These are phyloP conservation scores for Eulemur albifrons DNA, from an alignment of 2,797 vertebrate genomes.

Conservation along the genomic window DNA sequence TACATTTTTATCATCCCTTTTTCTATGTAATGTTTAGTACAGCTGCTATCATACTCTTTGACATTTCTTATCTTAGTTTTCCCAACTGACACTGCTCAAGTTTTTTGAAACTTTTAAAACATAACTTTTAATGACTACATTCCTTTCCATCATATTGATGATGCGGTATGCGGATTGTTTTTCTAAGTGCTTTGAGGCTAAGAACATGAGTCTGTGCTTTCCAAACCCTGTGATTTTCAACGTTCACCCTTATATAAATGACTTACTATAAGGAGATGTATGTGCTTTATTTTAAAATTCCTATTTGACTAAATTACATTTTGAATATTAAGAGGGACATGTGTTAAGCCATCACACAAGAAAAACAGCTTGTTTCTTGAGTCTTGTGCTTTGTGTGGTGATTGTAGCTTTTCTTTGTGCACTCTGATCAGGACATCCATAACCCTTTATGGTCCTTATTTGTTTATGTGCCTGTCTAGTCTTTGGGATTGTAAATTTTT, in stretches of 20 bases:
- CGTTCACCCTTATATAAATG: neutral
- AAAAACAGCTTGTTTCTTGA: neutral
- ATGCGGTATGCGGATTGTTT: constrained; percentile 37
- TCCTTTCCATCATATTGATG: constrained; percentile 22
- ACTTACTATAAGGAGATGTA: neutral
- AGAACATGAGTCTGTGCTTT: neutral
- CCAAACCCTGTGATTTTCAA: neutral
- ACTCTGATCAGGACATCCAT: neutral
- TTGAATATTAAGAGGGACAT: neutral
- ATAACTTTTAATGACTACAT: neutral
- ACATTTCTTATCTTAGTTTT: neutral
- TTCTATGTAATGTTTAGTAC: neutral
- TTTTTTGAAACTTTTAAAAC: neutral
- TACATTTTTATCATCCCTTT: neutral
- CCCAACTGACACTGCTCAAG: neutral
- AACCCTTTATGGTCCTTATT: neutral
- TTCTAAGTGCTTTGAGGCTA: neutral
- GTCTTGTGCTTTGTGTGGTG: neutral
- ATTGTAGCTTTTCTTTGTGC: neutral
- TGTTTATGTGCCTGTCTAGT: neutral
- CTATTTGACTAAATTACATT: neutral
- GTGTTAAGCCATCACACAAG: neutral
- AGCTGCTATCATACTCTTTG: neutral
- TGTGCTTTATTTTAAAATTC: neutral
- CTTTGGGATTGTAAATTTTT: neutral